Evolutionary conservation across 2,113 vertebrate genomes (phyloP).

Genomic region (Pao palembangensis): DNA sequence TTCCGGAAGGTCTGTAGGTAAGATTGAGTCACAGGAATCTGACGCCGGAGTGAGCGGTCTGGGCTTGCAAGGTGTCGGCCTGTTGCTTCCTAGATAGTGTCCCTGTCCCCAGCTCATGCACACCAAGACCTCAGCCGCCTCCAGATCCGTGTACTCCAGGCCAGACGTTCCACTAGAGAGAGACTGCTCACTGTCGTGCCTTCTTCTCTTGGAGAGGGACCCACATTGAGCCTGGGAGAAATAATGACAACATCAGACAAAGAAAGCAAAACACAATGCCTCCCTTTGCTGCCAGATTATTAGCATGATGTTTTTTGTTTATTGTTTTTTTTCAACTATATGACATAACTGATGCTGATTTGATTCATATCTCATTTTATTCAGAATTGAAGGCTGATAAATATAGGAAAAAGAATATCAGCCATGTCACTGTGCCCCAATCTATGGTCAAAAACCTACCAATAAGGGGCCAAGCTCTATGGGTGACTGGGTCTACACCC

Average conservation of each 20-base stretch:
- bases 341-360: constrained; percentile 3
- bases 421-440: constrained; percentile 26
- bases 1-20: constrained; percentile 70
- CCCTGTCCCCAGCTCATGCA: constrained; percentile 97
- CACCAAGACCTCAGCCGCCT: constrained; percentile 91
- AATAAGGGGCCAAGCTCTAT: constrained; percentile 18
- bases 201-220: constrained; percentile 80
- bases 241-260: constrained; percentile 5
- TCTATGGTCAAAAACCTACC: constrained; percentile 6
- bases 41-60: constrained; percentile 93
- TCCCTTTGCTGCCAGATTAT: not conserved
- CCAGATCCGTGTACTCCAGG: constrained; percentile 91
- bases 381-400: not conserved
- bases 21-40: constrained; percentile 86
- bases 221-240: constrained; percentile 73
- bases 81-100: constrained; percentile 60
- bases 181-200: constrained; percentile 83
- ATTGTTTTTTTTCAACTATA: not conserved
- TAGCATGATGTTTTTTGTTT: not conserved
- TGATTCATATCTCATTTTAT: not conserved
- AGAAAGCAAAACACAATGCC: not conserved
- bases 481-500: constrained; percentile 55
- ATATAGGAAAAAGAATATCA: not conserved
- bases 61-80: constrained; percentile 68
- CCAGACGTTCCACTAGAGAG: constrained; percentile 67